phyloP scores from a whole-genome alignment of 2,113 vertebrate genomes.

The Dolichotis patagonum region DNA sequence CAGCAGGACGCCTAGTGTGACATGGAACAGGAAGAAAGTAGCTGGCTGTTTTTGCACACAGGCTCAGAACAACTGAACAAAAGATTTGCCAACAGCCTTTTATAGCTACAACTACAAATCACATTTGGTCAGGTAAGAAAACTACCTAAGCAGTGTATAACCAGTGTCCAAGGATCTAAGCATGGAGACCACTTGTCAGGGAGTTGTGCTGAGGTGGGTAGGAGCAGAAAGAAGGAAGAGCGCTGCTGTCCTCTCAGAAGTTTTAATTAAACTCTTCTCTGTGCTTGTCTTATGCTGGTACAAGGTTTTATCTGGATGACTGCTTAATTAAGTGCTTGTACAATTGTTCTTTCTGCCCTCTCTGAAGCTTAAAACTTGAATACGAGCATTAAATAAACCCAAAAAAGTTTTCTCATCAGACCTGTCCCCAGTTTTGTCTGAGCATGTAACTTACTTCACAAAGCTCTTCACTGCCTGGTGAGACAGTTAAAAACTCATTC shows the following conservation, averaged over 20 bases:
- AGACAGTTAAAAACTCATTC: background rate
- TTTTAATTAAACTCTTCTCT: background rate
- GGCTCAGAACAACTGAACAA: background rate
- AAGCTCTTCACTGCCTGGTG: background rate
- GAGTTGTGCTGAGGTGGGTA: background rate
- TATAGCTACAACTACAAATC: background rate
- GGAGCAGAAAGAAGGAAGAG: background rate
- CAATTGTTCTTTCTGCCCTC: background rate
- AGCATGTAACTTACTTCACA: background rate
- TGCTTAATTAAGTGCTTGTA: conserved; percentile 16
- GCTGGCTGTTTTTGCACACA: background rate
- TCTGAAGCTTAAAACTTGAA: background rate
- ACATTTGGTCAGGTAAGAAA: background rate
- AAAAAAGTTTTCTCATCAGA: background rate
- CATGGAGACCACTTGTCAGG: background rate
- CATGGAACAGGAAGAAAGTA: background rate
- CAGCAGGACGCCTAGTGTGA: background rate
- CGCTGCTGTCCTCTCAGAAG: background rate
- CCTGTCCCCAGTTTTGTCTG: background rate
- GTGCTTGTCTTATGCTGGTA: background rate
- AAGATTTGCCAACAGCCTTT: background rate
- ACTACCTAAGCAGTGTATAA: background rate
- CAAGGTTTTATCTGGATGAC: background rate
- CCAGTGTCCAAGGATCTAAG: background rate
- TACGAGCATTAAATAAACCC: background rate